Percentiles rank a stretch among this genome's conserved stretches.
Conservation (phyloP, 1,140 invertebrate species). For the Diploscapter pachys region DNA sequence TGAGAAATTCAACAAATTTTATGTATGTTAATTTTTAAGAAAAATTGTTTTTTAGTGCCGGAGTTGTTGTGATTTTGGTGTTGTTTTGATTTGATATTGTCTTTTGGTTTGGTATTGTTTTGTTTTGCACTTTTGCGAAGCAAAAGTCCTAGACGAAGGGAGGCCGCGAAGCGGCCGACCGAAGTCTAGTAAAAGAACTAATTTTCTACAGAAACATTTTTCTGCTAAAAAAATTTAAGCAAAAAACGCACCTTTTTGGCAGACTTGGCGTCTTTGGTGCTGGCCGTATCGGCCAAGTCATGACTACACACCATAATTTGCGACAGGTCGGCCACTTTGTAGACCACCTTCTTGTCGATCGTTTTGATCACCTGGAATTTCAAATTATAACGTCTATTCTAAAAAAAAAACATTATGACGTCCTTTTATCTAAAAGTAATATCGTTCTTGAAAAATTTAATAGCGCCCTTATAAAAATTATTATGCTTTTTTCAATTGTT, state of each 20-base stretch:
- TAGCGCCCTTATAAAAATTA: slow-evolving; percentile 13
- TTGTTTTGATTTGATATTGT: no score
- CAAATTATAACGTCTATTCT: background rate
- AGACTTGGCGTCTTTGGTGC: background rate
- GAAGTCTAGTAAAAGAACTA: no score
- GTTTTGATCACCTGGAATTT: slow-evolving; percentile 50
- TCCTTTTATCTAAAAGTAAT: no score
- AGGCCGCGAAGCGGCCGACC: no score
- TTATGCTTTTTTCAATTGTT: slow-evolving; percentile 1
- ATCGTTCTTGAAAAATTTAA: background rate
- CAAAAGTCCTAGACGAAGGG: no score
- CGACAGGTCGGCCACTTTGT: slow-evolving; percentile 52
- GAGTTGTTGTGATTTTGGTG: no score
- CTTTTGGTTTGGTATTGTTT: no score
- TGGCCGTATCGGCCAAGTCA: slow-evolving; percentile 4
- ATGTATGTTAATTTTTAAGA: no score
- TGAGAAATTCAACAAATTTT: no score
- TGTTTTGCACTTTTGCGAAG: no score
- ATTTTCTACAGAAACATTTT: background rate
- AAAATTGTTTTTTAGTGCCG: no score
- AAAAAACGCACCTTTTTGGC: slow-evolving; percentile 11
- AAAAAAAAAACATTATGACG: slow-evolving; percentile 3
- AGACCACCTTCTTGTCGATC: slow-evolving; percentile 54
- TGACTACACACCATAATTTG: slow-evolving; percentile 48
- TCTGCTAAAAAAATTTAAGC: background rate